Conservation (phyloP, 2,797 vertebrate genomes). For the Rhyacichthys aspro region DNA sequence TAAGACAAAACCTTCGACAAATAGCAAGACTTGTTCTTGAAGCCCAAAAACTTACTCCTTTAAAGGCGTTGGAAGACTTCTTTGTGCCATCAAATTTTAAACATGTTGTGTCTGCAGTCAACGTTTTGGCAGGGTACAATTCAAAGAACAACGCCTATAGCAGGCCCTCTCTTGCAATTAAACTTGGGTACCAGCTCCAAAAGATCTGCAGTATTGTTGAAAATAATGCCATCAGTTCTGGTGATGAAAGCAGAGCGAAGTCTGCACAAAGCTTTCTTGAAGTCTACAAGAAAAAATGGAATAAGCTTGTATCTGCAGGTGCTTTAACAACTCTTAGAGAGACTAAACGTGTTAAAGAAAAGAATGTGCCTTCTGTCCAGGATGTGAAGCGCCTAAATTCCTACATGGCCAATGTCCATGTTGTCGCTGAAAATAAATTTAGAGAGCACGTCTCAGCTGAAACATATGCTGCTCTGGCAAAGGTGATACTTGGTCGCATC, state of each 20-base stretch:
- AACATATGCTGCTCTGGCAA: slow-evolving; percentile 45
- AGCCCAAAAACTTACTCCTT: slow-evolving; percentile 47
- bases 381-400: slow-evolving; percentile 48
- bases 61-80: slow-evolving; percentile 63
- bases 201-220: slow-evolving; percentile 60
- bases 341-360: slow-evolving; percentile 2
- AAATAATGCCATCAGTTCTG: slow-evolving; percentile 31
- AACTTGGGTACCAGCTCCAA: slow-evolving; percentile 64
- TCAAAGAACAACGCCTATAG: slow-evolving; percentile 38
- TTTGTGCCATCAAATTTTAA: slow-evolving; percentile 57
- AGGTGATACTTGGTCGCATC: slow-evolving; percentile 25
- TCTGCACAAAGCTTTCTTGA: slow-evolving; percentile 48
- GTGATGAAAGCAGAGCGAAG: slow-evolving; percentile 33
- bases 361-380: slow-evolving; percentile 33
- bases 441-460: slow-evolving; percentile 23
- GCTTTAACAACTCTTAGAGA: slow-evolving; percentile 42
- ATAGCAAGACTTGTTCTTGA: slow-evolving; percentile 61
- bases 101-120: slow-evolving; percentile 62
- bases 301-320: slow-evolving; percentile 35
- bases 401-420: slow-evolving; percentile 50
- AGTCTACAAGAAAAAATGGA: slow-evolving; percentile 59
- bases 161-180: slow-evolving; percentile 57
- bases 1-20: slow-evolving; percentile 63
- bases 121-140: slow-evolving; percentile 57
- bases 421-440: slow-evolving; percentile 44